Conservation (phyloP, 2,888 invertebrate genomes). For the Pseudolycoriella hygida region DNA sequence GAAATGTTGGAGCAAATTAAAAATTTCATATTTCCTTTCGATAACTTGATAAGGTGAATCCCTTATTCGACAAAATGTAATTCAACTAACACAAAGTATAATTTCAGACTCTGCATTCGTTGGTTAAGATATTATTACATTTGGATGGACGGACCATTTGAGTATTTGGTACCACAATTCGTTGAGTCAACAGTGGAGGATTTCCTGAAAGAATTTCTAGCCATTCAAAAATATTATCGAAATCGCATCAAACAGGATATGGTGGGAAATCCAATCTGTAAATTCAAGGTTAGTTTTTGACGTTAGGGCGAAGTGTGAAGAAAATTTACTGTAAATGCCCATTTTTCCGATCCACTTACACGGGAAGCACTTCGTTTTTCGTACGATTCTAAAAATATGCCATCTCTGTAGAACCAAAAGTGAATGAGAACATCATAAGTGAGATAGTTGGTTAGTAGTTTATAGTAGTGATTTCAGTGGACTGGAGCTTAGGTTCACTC, state of each 20-base stretch:
- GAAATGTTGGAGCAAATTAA: slow-evolving; percentile 64
- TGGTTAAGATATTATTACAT: slow-evolving; percentile 71
- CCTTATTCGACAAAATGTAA: too few relatives aligned
- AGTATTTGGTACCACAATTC: slow-evolving; percentile 57
- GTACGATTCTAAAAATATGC: too few relatives aligned
- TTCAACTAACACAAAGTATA: too few relatives aligned
- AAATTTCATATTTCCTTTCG: slow-evolving; percentile 49
- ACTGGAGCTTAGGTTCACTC: too few relatives aligned
- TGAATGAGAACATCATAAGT: too few relatives aligned
- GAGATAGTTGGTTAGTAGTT: too few relatives aligned
- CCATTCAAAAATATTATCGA: slow-evolving; percentile 59
- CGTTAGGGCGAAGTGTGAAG: too few relatives aligned
- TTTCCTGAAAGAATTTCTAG: slow-evolving; percentile 60
- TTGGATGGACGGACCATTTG: slow-evolving; percentile 88
- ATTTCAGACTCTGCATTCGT: slow-evolving; percentile 34
- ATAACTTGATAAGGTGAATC: slow-evolving; percentile 44
- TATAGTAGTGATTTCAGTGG: too few relatives aligned
- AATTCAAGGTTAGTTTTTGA: slow-evolving; percentile 18
- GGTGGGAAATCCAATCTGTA: slow-evolving; percentile 37
- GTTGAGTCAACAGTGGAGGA: slow-evolving; percentile 70
- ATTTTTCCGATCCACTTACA: too few relatives aligned
- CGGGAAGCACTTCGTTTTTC: too few relatives aligned
- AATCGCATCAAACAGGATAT: slow-evolving; percentile 60
- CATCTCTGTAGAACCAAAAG: too few relatives aligned
- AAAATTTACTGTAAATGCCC: too few relatives aligned